A percentile compares a stretch with the other conserved stretches of the same genome.
phyloP scores from a whole-genome alignment of 1,140 invertebrate genomes.

The Pteromalus puparum region DNA sequence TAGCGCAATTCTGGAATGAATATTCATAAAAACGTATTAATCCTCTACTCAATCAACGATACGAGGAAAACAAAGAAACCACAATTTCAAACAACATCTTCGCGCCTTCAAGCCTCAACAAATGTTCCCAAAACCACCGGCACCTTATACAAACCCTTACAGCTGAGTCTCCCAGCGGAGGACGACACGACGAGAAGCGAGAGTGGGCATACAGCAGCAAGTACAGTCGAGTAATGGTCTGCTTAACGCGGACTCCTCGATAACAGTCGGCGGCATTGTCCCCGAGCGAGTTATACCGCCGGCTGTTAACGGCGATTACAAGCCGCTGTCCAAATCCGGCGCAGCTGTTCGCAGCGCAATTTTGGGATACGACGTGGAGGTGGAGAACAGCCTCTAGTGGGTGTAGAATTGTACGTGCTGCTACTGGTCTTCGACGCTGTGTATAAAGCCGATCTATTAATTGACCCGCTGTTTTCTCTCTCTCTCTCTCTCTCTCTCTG shows the following conservation, averaged over 20 bases:
- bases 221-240: conserved; percentile 19
- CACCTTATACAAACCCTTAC: too few relatives aligned
- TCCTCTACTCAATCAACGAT: too few relatives aligned
- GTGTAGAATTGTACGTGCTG: not conserved
- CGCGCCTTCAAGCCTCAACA: too few relatives aligned
- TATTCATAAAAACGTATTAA: too few relatives aligned
- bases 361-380: not conserved
- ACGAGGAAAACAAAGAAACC: too few relatives aligned
- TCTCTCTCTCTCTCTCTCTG: not conserved
- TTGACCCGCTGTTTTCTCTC: not conserved
- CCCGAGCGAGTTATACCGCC: conserved; percentile 28
- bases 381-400: not conserved
- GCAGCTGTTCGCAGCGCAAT: conserved; percentile 2
- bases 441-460: conserved; percentile 19
- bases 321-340: not conserved
- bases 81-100: too few relatives aligned
- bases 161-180: too few relatives aligned
- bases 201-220: not conserved
- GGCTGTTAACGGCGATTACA: conserved; percentile 41
- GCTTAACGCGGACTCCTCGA: conserved; percentile 35
- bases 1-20: too few relatives aligned
- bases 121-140: too few relatives aligned
- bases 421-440: not conserved
- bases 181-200: too few relatives aligned
- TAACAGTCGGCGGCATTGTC: conserved; percentile 43